phyloP scores from a whole-genome alignment of 1,140 invertebrate genomes.

The Theocolax elegans region DNA sequence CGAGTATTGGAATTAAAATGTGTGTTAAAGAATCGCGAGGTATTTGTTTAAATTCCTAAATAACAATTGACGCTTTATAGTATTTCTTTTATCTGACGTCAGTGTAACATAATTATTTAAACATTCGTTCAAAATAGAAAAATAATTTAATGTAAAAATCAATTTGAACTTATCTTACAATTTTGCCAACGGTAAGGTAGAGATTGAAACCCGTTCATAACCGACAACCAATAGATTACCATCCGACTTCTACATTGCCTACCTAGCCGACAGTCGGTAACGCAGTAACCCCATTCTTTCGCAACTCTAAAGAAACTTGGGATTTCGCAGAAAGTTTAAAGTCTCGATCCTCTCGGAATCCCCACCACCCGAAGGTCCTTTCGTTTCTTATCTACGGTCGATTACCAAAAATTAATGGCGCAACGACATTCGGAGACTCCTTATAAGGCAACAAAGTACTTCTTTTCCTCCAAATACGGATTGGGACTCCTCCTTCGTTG shows the following conservation, averaged over 20 bases:
- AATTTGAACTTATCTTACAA: not conserved
- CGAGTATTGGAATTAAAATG: too few relatives aligned
- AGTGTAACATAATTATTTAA: not conserved
- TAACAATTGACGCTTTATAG: too few relatives aligned
- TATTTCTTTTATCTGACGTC: not conserved
- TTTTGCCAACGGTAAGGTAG: not conserved
- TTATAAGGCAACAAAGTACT: not conserved
- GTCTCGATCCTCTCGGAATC: not conserved
- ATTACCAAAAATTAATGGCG: not conserved
- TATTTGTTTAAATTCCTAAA: too few relatives aligned
- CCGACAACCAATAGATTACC: too few relatives aligned
- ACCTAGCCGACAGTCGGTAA: slow-evolving; percentile 6
- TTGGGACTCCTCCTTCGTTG: too few relatives aligned
- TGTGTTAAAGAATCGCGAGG: too few relatives aligned
- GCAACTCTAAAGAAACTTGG: too few relatives aligned
- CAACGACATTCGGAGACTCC: not conserved
- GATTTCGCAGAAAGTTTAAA: too few relatives aligned
- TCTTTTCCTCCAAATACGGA: not conserved
- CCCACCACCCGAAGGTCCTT: not conserved
- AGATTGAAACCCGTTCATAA: too few relatives aligned
- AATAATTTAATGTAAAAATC: not conserved
- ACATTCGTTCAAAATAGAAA: not conserved
- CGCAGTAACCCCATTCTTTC: not conserved
- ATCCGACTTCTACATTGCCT: not conserved
- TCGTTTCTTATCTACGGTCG: not conserved